Percentiles rank a stretch among this genome's conserved stretches.
Evolutionary conservation across 2,888 invertebrate species (phyloP).

Genomic region (Himalopsyche japonica): DNA sequence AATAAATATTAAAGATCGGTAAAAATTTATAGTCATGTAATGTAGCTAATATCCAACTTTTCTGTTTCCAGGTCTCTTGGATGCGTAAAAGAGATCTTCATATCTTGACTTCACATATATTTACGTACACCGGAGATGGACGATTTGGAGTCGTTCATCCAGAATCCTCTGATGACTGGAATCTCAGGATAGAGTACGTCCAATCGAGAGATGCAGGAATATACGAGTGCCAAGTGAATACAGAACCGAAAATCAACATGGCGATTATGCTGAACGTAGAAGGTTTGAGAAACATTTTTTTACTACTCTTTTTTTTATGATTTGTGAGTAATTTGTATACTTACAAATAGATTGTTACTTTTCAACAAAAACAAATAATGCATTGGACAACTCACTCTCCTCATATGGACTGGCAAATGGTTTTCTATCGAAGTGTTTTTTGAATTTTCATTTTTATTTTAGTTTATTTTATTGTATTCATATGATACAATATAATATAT

Average conservation of each 20-base stretch:
- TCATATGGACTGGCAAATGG: not conserved
- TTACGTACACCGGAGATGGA: conserved; percentile 86
- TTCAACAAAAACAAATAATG: not conserved
- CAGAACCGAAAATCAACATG: conserved; percentile 87
- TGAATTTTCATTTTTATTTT: no score
- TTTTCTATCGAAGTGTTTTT: not conserved
- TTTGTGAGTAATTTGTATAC: not conserved
- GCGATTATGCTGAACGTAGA: conserved; percentile 78
- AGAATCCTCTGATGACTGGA: conserved; percentile 85
- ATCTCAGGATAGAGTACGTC: conserved; percentile 80
- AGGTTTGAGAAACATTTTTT: conserved; percentile 58
- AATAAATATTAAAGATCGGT: no score
- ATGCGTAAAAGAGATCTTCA: conserved; percentile 66
- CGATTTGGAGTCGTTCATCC: conserved; percentile 84
- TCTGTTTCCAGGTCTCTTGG: conserved; percentile 71
- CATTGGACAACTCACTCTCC: not conserved
- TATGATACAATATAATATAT: no score
- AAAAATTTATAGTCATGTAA: no score
- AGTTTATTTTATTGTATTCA: no score
- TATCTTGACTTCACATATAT: conserved; percentile 81
- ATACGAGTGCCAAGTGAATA: conserved; percentile 89
- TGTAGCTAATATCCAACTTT: no score
- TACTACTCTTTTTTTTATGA: not conserved
- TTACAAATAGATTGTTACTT: not conserved
- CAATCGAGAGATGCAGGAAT: conserved; percentile 83